Evolutionary conservation across 1,140 invertebrate genomes (phyloP).

Genomic region (Pseudomyrmex gracilis): DNA sequence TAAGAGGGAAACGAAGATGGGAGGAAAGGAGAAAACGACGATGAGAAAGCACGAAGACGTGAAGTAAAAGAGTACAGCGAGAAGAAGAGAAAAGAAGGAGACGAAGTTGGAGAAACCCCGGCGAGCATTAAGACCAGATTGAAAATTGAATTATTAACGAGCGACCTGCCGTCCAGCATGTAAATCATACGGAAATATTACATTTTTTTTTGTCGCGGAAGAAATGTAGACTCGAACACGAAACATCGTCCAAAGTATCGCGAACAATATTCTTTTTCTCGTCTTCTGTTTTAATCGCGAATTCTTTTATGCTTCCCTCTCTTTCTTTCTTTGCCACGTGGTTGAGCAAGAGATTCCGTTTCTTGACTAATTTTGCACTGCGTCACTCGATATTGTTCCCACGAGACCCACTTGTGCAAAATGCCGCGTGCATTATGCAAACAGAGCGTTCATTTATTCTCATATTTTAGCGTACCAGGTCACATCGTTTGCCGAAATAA

Average conservation of each 20-base stretch:
- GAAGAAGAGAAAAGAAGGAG: constrained; percentile 7
- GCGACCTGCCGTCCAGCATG: constrained; percentile 72
- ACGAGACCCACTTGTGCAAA: constrained; percentile 39
- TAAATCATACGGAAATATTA: constrained; percentile 79
- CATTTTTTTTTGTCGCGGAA: constrained; percentile 62
- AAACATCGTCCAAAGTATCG: constrained; percentile 61
- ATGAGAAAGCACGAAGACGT: constrained; percentile 53
- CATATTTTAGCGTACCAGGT: not conserved
- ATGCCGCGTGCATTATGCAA: constrained; percentile 8
- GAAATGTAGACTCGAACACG: constrained; percentile 52
- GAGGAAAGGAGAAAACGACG: not conserved
- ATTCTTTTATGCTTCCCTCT: constrained; percentile 28
- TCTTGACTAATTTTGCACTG: constrained; percentile 59
- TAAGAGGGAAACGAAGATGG: not conserved
- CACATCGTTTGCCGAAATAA: not conserved
- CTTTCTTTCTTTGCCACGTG: not conserved
- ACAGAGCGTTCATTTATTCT: constrained; percentile 21
- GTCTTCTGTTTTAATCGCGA: constrained; percentile 18
- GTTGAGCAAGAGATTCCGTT: constrained; percentile 20
- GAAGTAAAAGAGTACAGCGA: constrained; percentile 4
- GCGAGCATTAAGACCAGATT: constrained; percentile 77
- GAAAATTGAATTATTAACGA: constrained; percentile 80
- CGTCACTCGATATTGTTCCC: constrained; percentile 57
- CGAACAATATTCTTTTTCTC: constrained; percentile 28
- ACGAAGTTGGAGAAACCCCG: constrained; percentile 51